Evolutionary conservation across 2,113 vertebrate species (phyloP), one percentile per base, ranked within the genome.

Genomic region (Elanoides forficatus): DNA sequence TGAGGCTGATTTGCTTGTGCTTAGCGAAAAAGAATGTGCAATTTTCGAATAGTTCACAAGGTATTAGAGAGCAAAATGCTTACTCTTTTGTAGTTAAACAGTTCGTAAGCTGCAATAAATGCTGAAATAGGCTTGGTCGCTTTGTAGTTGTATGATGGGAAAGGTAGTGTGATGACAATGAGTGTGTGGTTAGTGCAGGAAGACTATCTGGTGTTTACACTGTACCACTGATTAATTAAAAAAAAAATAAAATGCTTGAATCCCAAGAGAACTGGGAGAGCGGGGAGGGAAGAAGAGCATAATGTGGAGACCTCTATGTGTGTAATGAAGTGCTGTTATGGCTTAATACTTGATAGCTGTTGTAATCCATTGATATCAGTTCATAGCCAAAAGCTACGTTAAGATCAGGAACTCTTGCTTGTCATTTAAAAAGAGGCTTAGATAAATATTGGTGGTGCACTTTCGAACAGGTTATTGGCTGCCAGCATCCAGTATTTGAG

Each of bases 21-120:
- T 19, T 7, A 0, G 5, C 66, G 55, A 7, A 21, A 16, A 43
- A 17, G 19, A 17, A 8, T 0, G 34, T 27, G 55, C 8, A 1
- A 20, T 13, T 15, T 56, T 48, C 2, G 1, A 27, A 0, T 5
- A 4, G 30, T 7, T 67, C 25, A 1, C 4, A 5, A 45, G 42
- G 12, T 18, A 8, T 3, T 15, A 3, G 50, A 36, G 66, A n/a
- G 34, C 63, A 38, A 21, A 25, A 21, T 5, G 40, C 20, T 83
- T 27, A 12, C 30, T 60, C 23, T 78, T 56, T 16, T 1, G 1
- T n/a, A 15, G 40, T 25, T 15, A 5, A 89, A 9, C 45, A 48
- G 9, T 23, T 34, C 10, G 2, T 53, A 25, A 79, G 34, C n/a
- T 23, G 86, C 18, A 27, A 48, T 34, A 38, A 75, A 34, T 11